Base-by-base conservation (phyloP, 2,888 invertebrate species). In the Nudaria mundana region DNA sequence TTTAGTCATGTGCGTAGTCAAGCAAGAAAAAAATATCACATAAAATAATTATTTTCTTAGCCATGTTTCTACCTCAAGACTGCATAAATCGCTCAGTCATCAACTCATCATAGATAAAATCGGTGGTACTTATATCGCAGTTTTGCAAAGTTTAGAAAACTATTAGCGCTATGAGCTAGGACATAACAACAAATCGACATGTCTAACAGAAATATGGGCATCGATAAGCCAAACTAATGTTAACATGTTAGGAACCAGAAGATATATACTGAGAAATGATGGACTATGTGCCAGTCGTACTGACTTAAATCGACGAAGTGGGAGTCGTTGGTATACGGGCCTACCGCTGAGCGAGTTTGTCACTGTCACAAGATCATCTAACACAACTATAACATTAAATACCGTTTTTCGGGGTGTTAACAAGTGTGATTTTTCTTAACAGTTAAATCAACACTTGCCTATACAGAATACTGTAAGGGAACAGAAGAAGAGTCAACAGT, bases 361-460 rank as follows among this genome's bases (percentile, higher is more conserved):
- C 66, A 55, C 47, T 67, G 66, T 78, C 76, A 77, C 71, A 71
- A 74, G 61, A 70, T 64, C 55, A 30, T 63, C 59, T 60, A 67
- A 74, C 79, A 75, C 73, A 68, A 72, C 66, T 69, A 66, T 73
- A 72, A 73, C 70, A 75, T 72, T 60, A 73, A 77, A 76, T 59
- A 65, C 76, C 69, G 76, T 80, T 56, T 59, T 77, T 67, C 69
- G 67, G 55, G 68, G 70, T 76, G 54, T 69, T 71, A 65, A n/a
- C n/a, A n/a, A 74, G 74, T 66, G 71, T 56, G 63, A 71, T 82
- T 68, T 81, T 39, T 68, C 63, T 47, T 55, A 56, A 72, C 77
- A 75, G 80, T 78, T 79, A 81, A 47, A 45, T 66, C 79, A 78
- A 84, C 71, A 76, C 59, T 71, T 64, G 56, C 60, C 57, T 52